These are phyloP conservation scores for Drosophila mercatorum DNA, from an alignment of 2,888 invertebrate genomes.

Conservation along the genomic window DNA sequence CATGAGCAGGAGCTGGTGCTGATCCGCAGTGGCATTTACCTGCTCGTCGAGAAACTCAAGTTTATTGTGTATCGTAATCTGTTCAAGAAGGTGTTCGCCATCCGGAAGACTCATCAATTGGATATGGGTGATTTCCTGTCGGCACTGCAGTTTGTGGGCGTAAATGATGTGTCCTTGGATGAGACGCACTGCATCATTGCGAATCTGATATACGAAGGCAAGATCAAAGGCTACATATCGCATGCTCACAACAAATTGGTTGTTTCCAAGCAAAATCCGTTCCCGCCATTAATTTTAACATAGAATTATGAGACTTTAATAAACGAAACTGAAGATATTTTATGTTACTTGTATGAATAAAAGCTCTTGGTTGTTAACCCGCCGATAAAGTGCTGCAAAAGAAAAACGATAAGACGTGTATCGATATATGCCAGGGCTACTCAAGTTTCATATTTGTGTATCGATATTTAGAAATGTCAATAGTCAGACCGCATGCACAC, in stretches of 20 bases:
- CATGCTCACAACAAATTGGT: slow-evolving; percentile 98
- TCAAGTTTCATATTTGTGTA: slow-evolving; percentile 4
- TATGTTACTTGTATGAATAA: not conserved
- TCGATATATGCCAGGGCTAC: slow-evolving; percentile 32
- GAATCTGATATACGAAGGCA: slow-evolving; percentile 97
- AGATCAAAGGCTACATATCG: slow-evolving; percentile 99
- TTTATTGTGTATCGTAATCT: slow-evolving; percentile 97
- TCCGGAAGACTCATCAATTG: slow-evolving; percentile 93
- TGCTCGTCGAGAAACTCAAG: slow-evolving; percentile 98
- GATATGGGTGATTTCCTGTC: slow-evolving; percentile 93
- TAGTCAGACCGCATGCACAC: slow-evolving; percentile 24
- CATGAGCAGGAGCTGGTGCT: slow-evolving; percentile 95
- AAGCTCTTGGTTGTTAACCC: not conserved
- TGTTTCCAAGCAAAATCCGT: slow-evolving; percentile 98
- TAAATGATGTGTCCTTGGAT: slow-evolving; percentile 94
- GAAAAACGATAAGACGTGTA: not conserved
- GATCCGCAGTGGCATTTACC: slow-evolving; percentile 97
- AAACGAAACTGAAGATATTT: slow-evolving; percentile 2
- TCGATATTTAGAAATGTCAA: slow-evolving; percentile 32
- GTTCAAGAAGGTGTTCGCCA: slow-evolving; percentile 94
- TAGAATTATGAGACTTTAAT: slow-evolving; percentile 61
- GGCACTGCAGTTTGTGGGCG: slow-evolving; percentile 92
- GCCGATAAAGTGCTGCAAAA: not conserved
- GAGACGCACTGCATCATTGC: slow-evolving; percentile 98
- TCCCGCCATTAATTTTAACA: slow-evolving; percentile 91